These are phyloP conservation scores for Lutra lutra DNA, from an alignment of 2,797 vertebrate genomes.

Conservation along the genomic window DNA sequence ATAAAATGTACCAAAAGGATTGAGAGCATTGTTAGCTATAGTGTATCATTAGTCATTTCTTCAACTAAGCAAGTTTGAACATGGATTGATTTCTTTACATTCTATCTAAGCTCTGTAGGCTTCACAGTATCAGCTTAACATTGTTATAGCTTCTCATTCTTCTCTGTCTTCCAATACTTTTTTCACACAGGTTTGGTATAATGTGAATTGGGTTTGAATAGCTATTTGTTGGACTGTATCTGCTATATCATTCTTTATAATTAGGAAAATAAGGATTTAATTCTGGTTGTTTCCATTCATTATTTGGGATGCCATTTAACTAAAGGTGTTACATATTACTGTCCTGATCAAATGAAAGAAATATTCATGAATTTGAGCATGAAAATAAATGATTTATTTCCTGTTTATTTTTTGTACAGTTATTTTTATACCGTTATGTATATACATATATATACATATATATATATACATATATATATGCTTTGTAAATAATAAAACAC, in stretches of 20 bases:
- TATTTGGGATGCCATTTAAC: constrained; percentile 44
- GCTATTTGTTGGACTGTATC: not conserved
- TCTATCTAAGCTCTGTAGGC: not conserved
- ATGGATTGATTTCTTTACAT: not conserved
- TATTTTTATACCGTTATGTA: not conserved
- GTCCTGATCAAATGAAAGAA: not conserved
- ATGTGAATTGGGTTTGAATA: not conserved
- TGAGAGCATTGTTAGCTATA: not conserved
- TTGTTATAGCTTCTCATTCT: not conserved
- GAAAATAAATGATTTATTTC: not conserved
- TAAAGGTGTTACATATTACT: not conserved
- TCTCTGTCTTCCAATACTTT: not conserved
- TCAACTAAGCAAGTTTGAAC: constrained; percentile 34
- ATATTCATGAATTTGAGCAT: constrained; percentile 39
- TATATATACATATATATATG: not conserved
- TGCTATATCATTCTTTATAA: not conserved
- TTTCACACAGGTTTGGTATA: not conserved
- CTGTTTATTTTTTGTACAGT: constrained; percentile 1
- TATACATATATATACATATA: not conserved
- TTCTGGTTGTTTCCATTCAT: constrained; percentile 17
- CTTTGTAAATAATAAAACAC: constrained; percentile 46
- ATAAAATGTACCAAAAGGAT: not conserved
- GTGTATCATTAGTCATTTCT: not conserved
- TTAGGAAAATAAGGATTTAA: constrained; percentile 55
- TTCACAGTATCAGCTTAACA: not conserved